Conservation (phyloP, 2,797 vertebrate species). For the Syncerus caffer region DNA sequence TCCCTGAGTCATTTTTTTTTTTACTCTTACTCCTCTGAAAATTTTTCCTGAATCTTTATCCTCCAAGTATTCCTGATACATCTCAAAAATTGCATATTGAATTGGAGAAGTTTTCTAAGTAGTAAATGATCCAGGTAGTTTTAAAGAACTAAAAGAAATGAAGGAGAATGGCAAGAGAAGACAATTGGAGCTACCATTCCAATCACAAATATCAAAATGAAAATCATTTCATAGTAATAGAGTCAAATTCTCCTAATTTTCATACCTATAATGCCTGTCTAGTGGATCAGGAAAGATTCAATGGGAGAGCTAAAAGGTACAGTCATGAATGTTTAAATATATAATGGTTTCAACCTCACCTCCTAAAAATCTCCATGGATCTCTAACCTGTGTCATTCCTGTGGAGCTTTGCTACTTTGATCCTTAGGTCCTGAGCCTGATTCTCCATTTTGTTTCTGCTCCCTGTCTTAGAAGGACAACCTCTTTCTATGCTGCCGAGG, state of each 20-base stretch:
- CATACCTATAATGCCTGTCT: neutral
- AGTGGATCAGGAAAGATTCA: neutral
- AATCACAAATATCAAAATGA: neutral
- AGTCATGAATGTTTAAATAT: constrained; percentile 16
- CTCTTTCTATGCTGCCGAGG: neutral
- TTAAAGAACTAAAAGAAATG: neutral
- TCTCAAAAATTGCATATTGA: constrained; percentile 1
- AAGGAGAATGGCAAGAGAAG: neutral
- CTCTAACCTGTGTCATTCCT: neutral
- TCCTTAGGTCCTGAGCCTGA: neutral
- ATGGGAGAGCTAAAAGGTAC: neutral
- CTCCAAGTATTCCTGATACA: neutral
- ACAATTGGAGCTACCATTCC: neutral
- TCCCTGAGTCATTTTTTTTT: neutral
- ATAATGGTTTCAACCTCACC: neutral
- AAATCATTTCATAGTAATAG: neutral
- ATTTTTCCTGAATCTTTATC: neutral
- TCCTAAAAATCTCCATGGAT: neutral
- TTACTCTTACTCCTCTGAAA: neutral
- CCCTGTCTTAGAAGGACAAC: neutral
- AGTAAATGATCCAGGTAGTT: neutral
- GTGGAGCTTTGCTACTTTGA: neutral
- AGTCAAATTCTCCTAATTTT: neutral
- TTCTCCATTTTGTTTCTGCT: neutral
- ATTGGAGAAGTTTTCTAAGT: neutral